A percentile compares a stretch with the other conserved stretches of the same genome.
Conservation (phyloP, 2,888 invertebrate species). For the Sinhomidia bicolor region DNA sequence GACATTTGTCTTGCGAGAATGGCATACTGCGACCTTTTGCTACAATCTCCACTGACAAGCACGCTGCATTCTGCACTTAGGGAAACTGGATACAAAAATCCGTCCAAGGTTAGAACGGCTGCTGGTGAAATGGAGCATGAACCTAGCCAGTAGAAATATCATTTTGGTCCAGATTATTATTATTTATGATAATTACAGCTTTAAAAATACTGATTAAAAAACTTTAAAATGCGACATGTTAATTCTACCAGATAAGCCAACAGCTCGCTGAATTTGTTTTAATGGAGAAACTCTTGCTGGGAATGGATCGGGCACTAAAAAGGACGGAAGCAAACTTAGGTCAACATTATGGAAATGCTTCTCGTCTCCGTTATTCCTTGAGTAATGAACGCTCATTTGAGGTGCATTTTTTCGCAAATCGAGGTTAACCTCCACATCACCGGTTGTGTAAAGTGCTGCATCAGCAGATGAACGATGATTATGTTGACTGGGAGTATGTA, state of each 20-base stretch:
- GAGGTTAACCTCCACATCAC: slow-evolving; percentile 73
- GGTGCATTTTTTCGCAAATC: slow-evolving; percentile 72
- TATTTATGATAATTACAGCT: not conserved
- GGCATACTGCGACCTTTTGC: slow-evolving; percentile 75
- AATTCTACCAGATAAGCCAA: slow-evolving; percentile 73
- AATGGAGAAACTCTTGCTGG: slow-evolving; percentile 75
- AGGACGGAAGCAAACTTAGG: slow-evolving; percentile 72
- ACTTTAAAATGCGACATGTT: too few species aligned
- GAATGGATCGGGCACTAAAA: slow-evolving; percentile 69
- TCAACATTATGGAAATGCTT: slow-evolving; percentile 77
- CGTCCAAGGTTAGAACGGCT: slow-evolving; percentile 76
- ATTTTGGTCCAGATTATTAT: not conserved
- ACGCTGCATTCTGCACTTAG: slow-evolving; percentile 75
- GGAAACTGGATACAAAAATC: slow-evolving; percentile 63
- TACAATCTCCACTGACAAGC: slow-evolving; percentile 78
- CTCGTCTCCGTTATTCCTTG: slow-evolving; percentile 60
- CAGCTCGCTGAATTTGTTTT: slow-evolving; percentile 54
- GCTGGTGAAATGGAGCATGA: slow-evolving; percentile 74
- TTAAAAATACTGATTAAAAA: not conserved
- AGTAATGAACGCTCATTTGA: slow-evolving; percentile 73
- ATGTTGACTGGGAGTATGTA: slow-evolving; percentile 35
- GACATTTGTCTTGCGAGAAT: slow-evolving; percentile 73
- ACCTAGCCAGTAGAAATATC: slow-evolving; percentile 51
- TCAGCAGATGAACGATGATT: slow-evolving; percentile 36
- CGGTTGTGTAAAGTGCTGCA: slow-evolving; percentile 54